These are phyloP conservation scores for Acanthurus lineatus DNA, from an alignment of 2,797 vertebrate species.

Conservation along the genomic window DNA sequence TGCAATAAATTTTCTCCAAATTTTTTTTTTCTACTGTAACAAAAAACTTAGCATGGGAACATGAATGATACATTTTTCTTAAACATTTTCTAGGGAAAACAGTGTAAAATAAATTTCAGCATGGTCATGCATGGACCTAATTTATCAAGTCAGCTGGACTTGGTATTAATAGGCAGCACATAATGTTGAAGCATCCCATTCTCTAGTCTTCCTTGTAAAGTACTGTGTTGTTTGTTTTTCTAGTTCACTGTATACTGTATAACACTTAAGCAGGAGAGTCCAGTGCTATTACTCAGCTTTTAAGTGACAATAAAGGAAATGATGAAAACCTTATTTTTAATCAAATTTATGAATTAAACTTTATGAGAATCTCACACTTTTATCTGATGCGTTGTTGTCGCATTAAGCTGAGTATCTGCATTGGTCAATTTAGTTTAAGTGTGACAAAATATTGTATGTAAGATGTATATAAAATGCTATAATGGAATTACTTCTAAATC, in stretches of 20 bases:
- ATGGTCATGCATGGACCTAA: no score
- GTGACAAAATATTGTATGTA: conserved; percentile 48
- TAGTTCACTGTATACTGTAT: conserved; percentile 13
- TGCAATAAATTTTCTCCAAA: no score
- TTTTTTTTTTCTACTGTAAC: no score
- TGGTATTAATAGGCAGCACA: conserved; percentile 1
- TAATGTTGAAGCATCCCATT: conserved; percentile 18
- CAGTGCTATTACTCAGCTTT: conserved; percentile 22
- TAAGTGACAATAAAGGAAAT: neutral
- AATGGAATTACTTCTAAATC: conserved; percentile 49
- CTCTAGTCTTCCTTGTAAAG: conserved; percentile 67
- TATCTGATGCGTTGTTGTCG: neutral
- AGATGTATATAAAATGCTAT: conserved; percentile 52
- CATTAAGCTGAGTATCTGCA: conserved; percentile 29
- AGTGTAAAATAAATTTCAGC: no score
- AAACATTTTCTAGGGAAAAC: no score
- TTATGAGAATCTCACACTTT: neutral
- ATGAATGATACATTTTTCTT: no score
- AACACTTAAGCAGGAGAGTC: conserved; percentile 13
- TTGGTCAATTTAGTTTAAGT: conserved; percentile 25
- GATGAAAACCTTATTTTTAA: neutral
- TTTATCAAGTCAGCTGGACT: no score
- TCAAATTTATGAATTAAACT: conserved; percentile 18
- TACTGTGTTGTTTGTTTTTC: conserved; percentile 33
- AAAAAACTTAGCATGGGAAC: no score